Evolutionary conservation across 2,888 invertebrate genomes (phyloP).

Genomic region (Adineta ricciae): DNA sequence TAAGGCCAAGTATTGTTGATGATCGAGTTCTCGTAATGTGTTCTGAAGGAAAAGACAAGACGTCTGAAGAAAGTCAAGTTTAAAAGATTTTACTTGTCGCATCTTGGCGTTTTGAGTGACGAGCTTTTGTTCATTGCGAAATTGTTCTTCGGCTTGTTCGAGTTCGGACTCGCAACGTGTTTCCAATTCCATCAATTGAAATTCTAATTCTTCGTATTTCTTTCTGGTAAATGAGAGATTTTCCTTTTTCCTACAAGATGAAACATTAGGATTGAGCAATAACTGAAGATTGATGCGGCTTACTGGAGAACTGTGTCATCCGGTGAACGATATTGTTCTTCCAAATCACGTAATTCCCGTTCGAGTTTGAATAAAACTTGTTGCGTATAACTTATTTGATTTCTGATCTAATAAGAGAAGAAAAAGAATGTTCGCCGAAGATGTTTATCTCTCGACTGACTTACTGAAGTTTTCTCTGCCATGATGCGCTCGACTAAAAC

Average conservation of each 20-base stretch:
- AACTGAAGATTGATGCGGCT: no score
- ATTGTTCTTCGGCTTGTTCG: constrained; percentile 26
- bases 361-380: constrained; percentile 26
- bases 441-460: no score
- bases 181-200: constrained; percentile 32
- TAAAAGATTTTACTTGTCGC: not conserved
- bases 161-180: constrained; percentile 30
- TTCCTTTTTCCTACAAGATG: constrained; percentile 21
- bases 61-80: not conserved
- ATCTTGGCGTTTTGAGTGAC: not conserved
- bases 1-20: not conserved
- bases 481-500: constrained; percentile 19
- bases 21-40: not conserved
- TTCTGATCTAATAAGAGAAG: constrained; percentile 21
- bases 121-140: constrained; percentile 29
- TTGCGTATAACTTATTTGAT: constrained; percentile 29
- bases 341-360: not conserved
- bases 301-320: not conserved
- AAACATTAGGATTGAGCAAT: no score
- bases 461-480: constrained; percentile 24
- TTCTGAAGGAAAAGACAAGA: not conserved
- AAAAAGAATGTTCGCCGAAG: no score
- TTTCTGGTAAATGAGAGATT: constrained; percentile 18
- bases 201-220: constrained; percentile 31
- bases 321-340: not conserved